A percentile compares a stretch with the other conserved stretches of the same genome.
Conservation (phyloP, 2,797 vertebrate species). For the Falco peregrinus region DNA sequence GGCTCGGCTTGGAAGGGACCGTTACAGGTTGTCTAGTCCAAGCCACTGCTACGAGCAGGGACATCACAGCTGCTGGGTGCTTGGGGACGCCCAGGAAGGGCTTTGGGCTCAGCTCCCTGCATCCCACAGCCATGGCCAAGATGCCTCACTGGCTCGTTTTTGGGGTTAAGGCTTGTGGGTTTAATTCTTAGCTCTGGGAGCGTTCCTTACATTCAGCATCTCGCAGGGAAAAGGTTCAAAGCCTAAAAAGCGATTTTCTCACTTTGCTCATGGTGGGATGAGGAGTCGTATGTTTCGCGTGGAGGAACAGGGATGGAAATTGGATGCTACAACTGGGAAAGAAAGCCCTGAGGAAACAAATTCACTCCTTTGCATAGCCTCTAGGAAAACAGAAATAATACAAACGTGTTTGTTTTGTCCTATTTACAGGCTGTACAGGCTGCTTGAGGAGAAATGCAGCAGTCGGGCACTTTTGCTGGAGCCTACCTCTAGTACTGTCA, state of each 20-base stretch:
- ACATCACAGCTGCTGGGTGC: not conserved
- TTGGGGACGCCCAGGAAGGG: not conserved
- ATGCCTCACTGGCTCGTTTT: not conserved
- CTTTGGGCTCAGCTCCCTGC: not conserved
- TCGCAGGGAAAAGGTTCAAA: not conserved
- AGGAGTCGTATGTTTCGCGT: not conserved
- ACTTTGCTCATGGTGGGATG: not conserved
- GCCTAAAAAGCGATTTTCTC: not conserved
- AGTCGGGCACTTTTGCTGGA: not conserved
- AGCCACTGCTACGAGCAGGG: too few species aligned
- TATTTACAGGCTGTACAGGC: not conserved
- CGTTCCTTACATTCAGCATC: not conserved
- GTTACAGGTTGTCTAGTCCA: too few species aligned
- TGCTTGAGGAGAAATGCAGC: not conserved
- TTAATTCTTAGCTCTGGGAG: not conserved
- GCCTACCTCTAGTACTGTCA: not conserved
- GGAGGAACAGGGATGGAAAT: not conserved
- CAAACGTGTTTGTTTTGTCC: not conserved
- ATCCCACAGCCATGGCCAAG: accelerated
- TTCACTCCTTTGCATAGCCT: not conserved
- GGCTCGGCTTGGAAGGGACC: too few species aligned
- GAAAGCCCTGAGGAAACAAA: not conserved
- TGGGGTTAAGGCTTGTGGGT: not conserved
- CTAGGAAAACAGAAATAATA: not conserved
- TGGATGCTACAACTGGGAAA: not conserved